Evolutionary conservation across 2,113 vertebrate genomes (phyloP), one percentile per base, ranked within the genome.

Genomic region (Myotis davidii): DNA sequence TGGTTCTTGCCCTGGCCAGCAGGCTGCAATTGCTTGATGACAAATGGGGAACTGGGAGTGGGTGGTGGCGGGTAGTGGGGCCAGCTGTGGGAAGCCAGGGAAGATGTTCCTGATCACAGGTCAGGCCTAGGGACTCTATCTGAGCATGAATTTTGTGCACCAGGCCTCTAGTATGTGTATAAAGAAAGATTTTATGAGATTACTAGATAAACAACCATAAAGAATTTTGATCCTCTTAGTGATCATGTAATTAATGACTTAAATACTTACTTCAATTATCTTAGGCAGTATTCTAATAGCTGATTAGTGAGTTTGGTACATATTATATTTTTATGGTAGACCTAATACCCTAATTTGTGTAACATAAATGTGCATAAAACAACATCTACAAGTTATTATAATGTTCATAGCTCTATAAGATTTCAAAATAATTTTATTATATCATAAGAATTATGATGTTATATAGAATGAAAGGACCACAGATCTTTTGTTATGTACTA

Each of bases 401-500:
- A 96, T 95, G 86, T 95, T 93, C 45, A 16, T 90, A 82, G 82
- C n/a, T 94, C 45, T 78, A 17, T 94, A 96, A 76, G 95, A 64
- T 91, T 93, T 97, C 76, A 78, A 85, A 91, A 79, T 61, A 25
- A 85, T 95, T 70, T 95, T 97, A 72, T 94, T 97, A 42, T 97
- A 96, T 95, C 97, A 34, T 94, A 97, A 97, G 91, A 97, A 99
- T 98, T 98, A 98, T 98, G 98, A 99, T 99, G 98, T 99, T 98
- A 98, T 99, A 98, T 98, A 98, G 96, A 98, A 99, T 99, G 98
- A 99, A 99, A 99, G 98, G 45, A 94, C 56, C 29, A 89, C 87
- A 59, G 96, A 98, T 98, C 98, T 96, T 98, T 98, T 98, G 98
- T 99, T 99, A 98, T 98, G 98, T 98, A 98, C 92, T 99, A 98